These are phyloP conservation scores for Leuctra nigra DNA, from an alignment of 2,888 invertebrate genomes.

Conservation along the genomic window DNA sequence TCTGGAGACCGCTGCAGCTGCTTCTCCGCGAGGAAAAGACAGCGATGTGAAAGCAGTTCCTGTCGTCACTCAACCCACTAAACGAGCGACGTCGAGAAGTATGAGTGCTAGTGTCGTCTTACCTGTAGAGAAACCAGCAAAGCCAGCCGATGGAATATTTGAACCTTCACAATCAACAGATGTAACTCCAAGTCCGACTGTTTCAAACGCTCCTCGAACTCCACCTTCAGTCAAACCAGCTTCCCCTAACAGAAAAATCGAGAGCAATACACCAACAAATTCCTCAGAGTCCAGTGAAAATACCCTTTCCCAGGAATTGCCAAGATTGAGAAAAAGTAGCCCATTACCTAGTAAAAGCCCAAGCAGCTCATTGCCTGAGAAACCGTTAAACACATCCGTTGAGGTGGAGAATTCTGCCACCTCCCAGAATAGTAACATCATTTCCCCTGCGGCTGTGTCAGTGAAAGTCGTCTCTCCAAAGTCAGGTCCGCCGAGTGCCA, in stretches of 20 bases:
- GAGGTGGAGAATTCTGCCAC: not conserved
- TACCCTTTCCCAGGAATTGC: too few relatives aligned
- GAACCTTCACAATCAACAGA: constrained; percentile 1
- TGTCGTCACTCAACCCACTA: constrained; percentile 44
- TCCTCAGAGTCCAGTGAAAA: not conserved
- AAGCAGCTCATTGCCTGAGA: not conserved
- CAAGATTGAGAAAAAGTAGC: too few relatives aligned
- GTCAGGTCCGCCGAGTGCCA: not conserved
- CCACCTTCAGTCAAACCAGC: constrained; percentile 13
- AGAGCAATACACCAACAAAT: not conserved
- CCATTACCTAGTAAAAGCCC: not conserved
- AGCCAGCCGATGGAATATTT: constrained; percentile 6
- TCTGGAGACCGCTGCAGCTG: constrained; percentile 42
- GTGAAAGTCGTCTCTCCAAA: not conserved
- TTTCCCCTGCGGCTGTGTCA: not conserved
- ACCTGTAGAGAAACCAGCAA: too few relatives aligned
- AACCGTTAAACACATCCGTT: not conserved
- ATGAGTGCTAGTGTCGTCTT: constrained; percentile 42
- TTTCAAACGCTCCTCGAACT: not conserved
- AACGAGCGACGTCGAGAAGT: constrained; percentile 45
- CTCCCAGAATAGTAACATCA: constrained; percentile 8
- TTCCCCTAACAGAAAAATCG: constrained; percentile 13
- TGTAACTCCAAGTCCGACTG: not conserved
- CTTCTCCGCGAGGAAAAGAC: constrained; percentile 42
- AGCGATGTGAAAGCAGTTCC: constrained; percentile 42